Percentiles rank a stretch among this genome's conserved stretches.
Conservation (phyloP, 2,113 vertebrate species). For the Halichoerus grypus region DNA sequence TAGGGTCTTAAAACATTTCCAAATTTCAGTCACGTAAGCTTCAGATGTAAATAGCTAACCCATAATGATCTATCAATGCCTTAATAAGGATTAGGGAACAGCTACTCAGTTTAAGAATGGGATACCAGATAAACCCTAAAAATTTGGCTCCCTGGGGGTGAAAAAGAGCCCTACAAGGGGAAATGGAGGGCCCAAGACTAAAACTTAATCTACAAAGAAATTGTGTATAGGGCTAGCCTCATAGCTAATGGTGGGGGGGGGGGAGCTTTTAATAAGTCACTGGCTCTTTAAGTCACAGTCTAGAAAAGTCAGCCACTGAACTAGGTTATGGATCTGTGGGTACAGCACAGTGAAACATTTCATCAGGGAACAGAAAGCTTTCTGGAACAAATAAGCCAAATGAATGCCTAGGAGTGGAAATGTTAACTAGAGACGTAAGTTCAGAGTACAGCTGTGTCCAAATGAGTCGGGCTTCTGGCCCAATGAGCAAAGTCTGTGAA, state of each 20-base stretch:
- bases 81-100: background rate
- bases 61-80: background rate
- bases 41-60: conserved; percentile 4
- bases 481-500: background rate
- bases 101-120: conserved; percentile 15
- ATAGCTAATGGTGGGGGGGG: background rate
- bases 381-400: background rate
- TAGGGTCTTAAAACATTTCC: background rate
- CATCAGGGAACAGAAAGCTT: conserved; percentile 62
- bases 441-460: conserved; percentile 61
- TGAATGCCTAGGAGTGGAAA: conserved; percentile 70
- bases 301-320: background rate
- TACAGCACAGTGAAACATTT: conserved; percentile 56
- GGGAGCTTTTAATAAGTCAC: background rate
- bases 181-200: conserved; percentile 22
- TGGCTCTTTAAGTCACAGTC: conserved; percentile 63
- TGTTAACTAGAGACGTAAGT: conserved; percentile 52
- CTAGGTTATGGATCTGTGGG: conserved; percentile 27
- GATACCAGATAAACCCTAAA: background rate
- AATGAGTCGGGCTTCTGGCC: conserved; percentile 1
- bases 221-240: background rate
- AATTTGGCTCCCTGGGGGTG: background rate
- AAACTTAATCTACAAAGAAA: background rate
- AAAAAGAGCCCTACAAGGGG: background rate
- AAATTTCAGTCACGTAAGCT: background rate